phyloP scores from a whole-genome alignment of 1,140 invertebrate genomes.

The Halesus radiatus region DNA sequence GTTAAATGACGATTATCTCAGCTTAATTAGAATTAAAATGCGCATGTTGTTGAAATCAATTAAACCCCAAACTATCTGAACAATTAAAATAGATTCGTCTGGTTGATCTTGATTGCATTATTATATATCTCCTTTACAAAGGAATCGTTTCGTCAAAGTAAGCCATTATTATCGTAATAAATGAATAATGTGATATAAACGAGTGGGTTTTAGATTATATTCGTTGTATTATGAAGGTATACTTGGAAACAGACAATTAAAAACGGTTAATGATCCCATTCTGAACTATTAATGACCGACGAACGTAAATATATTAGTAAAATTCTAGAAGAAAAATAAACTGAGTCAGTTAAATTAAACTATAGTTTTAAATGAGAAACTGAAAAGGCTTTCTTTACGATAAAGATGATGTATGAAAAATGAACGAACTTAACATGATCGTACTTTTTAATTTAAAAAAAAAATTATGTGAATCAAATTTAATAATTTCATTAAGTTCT shows the following conservation, averaged over 20 bases:
- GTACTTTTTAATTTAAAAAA: no score
- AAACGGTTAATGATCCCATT: conserved; percentile 25
- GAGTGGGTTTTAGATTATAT: conserved; percentile 5
- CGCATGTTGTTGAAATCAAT: not conserved
- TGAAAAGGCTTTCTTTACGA: no score
- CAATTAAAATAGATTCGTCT: conserved; percentile 2
- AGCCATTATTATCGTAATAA: conserved; percentile 14
- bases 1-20: no score
- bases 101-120: not conserved
- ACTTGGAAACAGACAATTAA: conserved; percentile 25
- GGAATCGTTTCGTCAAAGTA: not conserved
- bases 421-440: no score
- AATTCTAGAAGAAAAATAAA: not conserved
- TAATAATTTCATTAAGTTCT: no score
- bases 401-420: no score
- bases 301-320: conserved; percentile 15
- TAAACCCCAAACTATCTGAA: conserved; percentile 3
- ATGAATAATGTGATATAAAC: not conserved
- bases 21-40: no score
- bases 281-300: conserved; percentile 25
- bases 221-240: not conserved
- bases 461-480: no score
- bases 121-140: not conserved
- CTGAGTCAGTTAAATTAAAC: no score
- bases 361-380: no score